Conservation (phyloP, 2,113 vertebrate genomes). For the Dicaeum eximium region DNA sequence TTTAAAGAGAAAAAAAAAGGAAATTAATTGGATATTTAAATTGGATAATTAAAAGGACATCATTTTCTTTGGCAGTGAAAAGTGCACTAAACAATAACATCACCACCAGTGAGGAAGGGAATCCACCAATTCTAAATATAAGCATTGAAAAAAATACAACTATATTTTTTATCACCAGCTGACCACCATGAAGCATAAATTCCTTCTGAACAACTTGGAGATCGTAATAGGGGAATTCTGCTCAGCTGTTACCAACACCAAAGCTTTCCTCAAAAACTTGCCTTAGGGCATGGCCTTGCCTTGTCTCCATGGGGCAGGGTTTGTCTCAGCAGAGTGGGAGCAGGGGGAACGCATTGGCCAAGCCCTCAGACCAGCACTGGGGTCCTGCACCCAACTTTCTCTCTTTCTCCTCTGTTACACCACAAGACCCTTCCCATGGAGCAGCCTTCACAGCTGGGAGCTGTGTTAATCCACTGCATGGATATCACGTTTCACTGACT, state of each 20-base stretch:
- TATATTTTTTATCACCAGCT: background rate
- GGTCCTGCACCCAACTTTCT: background rate
- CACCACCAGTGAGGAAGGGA: background rate
- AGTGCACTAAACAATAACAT: slow-evolving; percentile 6
- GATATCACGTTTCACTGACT: background rate
- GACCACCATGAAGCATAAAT: background rate
- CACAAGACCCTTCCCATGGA: background rate
- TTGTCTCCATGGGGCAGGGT: background rate
- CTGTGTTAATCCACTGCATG: background rate
- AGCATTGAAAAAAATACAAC: background rate
- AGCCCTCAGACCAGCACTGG: rapidly evolving
- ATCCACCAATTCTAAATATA: background rate
- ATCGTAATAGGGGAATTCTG: background rate
- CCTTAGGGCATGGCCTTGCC: background rate
- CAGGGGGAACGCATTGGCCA: background rate
- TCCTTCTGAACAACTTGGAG: background rate
- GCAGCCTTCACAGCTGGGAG: background rate
- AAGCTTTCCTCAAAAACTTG: background rate
- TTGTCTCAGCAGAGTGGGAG: background rate
- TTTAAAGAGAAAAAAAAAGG: background rate
- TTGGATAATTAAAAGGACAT: too few species aligned
- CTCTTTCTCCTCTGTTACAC: background rate
- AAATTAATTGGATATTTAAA: background rate
- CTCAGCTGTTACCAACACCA: background rate
- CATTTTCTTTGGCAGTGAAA: slow-evolving; percentile 25